These are phyloP conservation scores for Salminus brasiliensis DNA, from an alignment of 2,113 vertebrate species.

Conservation along the genomic window DNA sequence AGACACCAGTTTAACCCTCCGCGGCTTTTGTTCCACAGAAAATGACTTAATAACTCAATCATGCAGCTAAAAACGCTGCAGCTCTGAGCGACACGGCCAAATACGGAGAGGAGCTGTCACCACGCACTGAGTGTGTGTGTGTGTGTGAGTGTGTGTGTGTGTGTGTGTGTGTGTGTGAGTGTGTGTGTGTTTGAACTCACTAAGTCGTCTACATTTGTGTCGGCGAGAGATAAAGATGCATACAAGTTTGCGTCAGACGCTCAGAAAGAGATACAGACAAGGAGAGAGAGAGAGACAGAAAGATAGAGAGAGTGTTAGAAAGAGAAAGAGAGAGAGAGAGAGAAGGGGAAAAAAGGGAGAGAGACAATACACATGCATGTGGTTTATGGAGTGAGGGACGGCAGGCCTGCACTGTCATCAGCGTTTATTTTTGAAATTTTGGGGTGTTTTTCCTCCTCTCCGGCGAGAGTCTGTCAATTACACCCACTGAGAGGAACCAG, in stretches of 20 bases:
- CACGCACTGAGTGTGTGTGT: not conserved
- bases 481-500: not conserved
- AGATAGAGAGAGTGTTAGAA: too few relatives aligned
- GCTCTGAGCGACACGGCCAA: too few relatives aligned
- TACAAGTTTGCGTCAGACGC: not conserved
- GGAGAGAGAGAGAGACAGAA: not conserved
- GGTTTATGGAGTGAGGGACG: not conserved
- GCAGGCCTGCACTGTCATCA: not conserved
- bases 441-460: conserved; percentile 9
- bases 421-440: conserved; percentile 5
- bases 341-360: too few relatives aligned
- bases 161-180: not conserved
- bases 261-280: not conserved
- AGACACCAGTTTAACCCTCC: conserved; percentile 84
- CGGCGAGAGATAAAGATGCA: not conserved
- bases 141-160: not conserved
- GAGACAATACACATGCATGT: not conserved
- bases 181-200: too few relatives aligned
- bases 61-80: conserved; percentile 66
- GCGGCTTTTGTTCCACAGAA: conserved; percentile 85
- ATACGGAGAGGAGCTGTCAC: conserved; percentile 33
- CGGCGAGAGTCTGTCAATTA: not conserved
- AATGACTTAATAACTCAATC: conserved; percentile 91
- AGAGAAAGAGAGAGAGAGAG: too few relatives aligned
- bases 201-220: too few relatives aligned